phyloP scores from a whole-genome alignment of 2,113 vertebrate species.

The Blennius ocellaris region DNA sequence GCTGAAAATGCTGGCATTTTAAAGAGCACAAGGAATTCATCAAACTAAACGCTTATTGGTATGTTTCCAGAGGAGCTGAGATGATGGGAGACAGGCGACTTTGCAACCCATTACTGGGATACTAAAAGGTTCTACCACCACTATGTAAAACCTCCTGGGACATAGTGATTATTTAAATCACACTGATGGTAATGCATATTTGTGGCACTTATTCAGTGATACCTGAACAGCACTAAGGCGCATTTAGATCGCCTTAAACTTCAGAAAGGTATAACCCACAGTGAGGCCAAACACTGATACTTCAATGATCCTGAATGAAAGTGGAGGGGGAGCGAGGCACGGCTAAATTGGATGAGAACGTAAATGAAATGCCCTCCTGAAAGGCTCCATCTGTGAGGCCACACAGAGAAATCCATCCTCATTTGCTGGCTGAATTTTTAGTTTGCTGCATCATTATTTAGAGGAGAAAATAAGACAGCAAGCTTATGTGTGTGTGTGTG shows the following conservation, averaged over 20 bases:
- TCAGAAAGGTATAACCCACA: conserved; percentile 4
- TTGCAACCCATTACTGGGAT: too few relatives aligned
- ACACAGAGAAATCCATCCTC: conserved; percentile 21
- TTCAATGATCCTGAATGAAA: conserved; percentile 42
- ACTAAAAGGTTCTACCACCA: too few relatives aligned
- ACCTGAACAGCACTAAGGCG: background rate
- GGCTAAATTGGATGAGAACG: conserved; percentile 31
- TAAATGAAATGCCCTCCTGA: conserved; percentile 45
- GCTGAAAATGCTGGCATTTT: too few relatives aligned
- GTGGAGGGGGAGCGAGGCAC: conserved; percentile 32
- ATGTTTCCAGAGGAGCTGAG: too few relatives aligned
- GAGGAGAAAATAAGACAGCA: conserved; percentile 10
- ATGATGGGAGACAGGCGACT: too few relatives aligned
- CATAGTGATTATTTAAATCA: too few relatives aligned
- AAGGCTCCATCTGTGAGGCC: conserved; percentile 29
- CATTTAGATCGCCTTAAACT: conserved; percentile 17
- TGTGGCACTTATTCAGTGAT: background rate
- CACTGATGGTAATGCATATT: too few relatives aligned
- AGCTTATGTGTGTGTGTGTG: background rate
- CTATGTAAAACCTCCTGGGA: too few relatives aligned
- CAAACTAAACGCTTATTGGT: too few relatives aligned
- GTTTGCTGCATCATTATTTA: conserved; percentile 34
- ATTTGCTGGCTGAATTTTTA: conserved; percentile 25
- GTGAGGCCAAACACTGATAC: background rate
- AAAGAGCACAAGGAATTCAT: too few relatives aligned